Evolutionary conservation across 2,888 invertebrate species (phyloP).

Genomic region (Coleophora flavipennella): DNA sequence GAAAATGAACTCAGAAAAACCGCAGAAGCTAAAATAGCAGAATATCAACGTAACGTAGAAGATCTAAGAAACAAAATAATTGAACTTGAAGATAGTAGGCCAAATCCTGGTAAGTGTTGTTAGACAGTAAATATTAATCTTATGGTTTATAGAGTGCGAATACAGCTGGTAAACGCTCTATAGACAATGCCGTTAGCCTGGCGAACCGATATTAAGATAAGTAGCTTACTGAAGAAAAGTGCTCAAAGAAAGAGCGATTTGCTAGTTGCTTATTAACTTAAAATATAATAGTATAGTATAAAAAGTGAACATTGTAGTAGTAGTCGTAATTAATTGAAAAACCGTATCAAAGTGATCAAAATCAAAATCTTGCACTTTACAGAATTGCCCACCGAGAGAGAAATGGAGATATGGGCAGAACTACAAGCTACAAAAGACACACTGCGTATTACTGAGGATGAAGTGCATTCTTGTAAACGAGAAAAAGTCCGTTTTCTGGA

Average conservation of each 20-base stretch:
- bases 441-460: slow-evolving; percentile 52
- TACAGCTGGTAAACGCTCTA: too few species aligned
- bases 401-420: slow-evolving; percentile 60
- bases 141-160: too few species aligned
- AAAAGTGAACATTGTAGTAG: too few species aligned
- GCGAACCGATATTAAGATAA: too few species aligned
- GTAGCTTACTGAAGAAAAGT: too few species aligned
- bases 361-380: slow-evolving; percentile 8
- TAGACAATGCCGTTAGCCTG: too few species aligned
- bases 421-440: slow-evolving; percentile 58
- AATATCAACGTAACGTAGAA: slow-evolving; percentile 34
- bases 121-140: too few species aligned
- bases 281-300: too few species aligned
- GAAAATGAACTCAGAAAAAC: slow-evolving; percentile 34
- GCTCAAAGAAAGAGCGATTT: too few species aligned
- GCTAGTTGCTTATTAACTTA: too few species aligned
- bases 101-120: slow-evolving; percentile 38
- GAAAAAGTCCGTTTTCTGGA: slow-evolving; percentile 62
- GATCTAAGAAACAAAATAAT: slow-evolving; percentile 40
- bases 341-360: neutral
- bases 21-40: slow-evolving; percentile 28
- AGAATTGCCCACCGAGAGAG: slow-evolving; percentile 58
- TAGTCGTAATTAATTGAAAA: too few species aligned
- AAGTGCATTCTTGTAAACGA: slow-evolving; percentile 45
- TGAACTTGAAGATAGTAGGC: slow-evolving; percentile 44